A percentile compares a stretch with the other conserved stretches of the same genome.
Evolutionary conservation across 2,113 vertebrate species (phyloP).

Genomic region (Bagarius yarrelli): DNA sequence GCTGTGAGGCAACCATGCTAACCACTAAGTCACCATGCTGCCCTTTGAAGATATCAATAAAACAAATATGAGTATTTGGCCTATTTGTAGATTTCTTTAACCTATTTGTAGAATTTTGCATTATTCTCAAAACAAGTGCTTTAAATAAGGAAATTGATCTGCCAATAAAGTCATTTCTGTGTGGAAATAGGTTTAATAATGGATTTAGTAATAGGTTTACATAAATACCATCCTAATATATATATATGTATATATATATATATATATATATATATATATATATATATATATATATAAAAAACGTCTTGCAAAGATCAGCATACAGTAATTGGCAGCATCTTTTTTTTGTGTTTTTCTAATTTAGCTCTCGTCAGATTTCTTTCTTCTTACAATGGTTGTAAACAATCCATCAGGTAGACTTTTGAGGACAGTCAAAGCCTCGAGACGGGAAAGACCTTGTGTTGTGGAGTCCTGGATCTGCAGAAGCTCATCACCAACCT

Average conservation of each 20-base stretch:
- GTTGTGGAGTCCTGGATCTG: slow-evolving; percentile 73
- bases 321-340: no score
- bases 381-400: slow-evolving; percentile 71
- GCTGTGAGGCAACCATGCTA: no score
- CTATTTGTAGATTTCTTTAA: not conserved
- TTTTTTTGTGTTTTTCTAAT: not conserved
- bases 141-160: not conserved
- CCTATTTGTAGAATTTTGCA: not conserved
- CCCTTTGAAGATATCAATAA: not conserved
- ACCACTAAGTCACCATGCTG: no score
- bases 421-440: slow-evolving; percentile 91
- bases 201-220: not conserved
- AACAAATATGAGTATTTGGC: not conserved
- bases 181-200: not conserved
- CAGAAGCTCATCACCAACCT: slow-evolving; percentile 82
- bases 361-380: slow-evolving; percentile 36
- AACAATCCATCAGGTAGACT: slow-evolving; percentile 80
- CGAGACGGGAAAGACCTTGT: slow-evolving; percentile 87
- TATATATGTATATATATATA: no score
- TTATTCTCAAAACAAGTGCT: slow-evolving; percentile 1
- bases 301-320: no score
- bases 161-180: not conserved
- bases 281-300: no score
- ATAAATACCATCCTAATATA: not conserved
- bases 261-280: no score